phyloP scores from a whole-genome alignment of 2,797 vertebrate genomes.

The Momotus momota region DNA sequence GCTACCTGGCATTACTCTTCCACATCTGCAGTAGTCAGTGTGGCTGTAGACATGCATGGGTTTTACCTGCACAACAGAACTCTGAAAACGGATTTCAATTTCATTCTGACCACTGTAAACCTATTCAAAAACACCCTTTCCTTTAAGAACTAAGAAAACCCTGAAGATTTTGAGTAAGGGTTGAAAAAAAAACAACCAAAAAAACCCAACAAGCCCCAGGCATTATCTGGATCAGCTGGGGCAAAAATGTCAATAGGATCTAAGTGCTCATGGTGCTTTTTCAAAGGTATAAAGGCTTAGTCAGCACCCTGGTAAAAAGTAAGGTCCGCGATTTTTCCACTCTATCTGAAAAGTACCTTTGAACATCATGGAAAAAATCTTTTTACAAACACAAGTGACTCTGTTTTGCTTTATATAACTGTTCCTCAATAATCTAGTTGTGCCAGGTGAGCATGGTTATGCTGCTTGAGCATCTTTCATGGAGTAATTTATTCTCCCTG shows the following conservation, averaged over 20 bases:
- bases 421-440: background rate
- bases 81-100: background rate
- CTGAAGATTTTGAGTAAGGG: background rate
- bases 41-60: background rate
- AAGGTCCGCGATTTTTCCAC: background rate
- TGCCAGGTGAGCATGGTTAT: background rate
- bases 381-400: background rate
- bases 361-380: background rate
- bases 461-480: slow-evolving; percentile 3
- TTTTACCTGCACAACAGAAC: background rate
- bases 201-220: background rate
- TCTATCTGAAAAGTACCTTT: background rate
- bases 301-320: background rate
- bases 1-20: background rate
- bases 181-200: background rate
- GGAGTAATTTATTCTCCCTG: background rate
- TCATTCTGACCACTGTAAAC: background rate
- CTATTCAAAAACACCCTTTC: background rate
- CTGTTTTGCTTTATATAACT: background rate
- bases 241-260: background rate
- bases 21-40: background rate
- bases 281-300: background rate
- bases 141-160: background rate
- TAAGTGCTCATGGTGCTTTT: background rate
- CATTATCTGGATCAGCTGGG: background rate